These are phyloP conservation scores for Archilochus colubris DNA, from an alignment of 2,113 vertebrate species.

Conservation along the genomic window DNA sequence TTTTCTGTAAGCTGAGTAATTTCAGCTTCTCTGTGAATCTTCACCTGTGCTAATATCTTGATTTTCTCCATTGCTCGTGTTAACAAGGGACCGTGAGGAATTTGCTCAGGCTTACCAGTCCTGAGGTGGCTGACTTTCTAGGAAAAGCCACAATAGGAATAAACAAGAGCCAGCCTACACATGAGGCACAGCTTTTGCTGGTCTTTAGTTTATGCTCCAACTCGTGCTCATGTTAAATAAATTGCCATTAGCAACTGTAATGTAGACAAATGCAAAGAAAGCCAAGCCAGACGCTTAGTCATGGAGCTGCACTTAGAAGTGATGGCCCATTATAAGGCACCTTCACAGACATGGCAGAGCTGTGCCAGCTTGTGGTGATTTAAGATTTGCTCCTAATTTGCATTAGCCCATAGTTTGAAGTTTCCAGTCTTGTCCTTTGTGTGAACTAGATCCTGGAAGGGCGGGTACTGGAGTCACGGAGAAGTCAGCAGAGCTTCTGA, in stretches of 20 bases:
- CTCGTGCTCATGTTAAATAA: background rate
- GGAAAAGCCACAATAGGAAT: constrained; percentile 1
- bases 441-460: background rate
- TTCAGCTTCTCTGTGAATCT: background rate
- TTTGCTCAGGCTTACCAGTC: background rate
- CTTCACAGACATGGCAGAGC: background rate
- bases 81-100: background rate
- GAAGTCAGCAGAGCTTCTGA: background rate
- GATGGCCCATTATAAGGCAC: background rate
- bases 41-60: background rate
- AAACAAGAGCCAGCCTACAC: background rate
- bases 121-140: constrained; percentile 4
- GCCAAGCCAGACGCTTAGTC: background rate
- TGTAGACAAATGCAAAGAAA: background rate
- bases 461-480: background rate
- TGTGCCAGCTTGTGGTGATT: background rate
- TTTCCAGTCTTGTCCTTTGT: background rate
- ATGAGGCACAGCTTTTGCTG: background rate
- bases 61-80: background rate
- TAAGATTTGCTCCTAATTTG: background rate
- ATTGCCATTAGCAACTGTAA: background rate
- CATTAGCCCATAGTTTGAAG: background rate
- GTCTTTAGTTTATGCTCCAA: background rate
- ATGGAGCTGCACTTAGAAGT: background rate
- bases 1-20: background rate